Conservation (phyloP, 2,888 invertebrate genomes). For the Teinopalpus imperialis region DNA sequence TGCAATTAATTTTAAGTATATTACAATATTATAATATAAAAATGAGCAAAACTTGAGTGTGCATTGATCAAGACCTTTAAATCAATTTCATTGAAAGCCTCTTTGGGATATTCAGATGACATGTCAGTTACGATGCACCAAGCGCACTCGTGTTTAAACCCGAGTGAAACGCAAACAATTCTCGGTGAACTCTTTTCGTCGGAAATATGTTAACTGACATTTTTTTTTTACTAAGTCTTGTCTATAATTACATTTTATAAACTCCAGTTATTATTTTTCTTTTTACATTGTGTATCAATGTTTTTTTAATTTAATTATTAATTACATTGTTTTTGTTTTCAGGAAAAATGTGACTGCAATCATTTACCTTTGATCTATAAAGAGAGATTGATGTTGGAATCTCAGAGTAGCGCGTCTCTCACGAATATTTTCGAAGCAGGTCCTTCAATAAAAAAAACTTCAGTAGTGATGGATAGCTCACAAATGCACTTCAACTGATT, state of each 20-base stretch:
- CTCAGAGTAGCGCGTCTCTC: slow-evolving; percentile 29
- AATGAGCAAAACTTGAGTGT: neutral
- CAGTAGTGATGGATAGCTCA: slow-evolving; percentile 17
- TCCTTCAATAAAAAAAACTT: slow-evolving; percentile 15
- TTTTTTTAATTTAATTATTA: no score
- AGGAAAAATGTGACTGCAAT: slow-evolving; percentile 51
- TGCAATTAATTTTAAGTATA: no score
- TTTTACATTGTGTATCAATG: no score
- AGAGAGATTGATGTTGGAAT: slow-evolving; percentile 26
- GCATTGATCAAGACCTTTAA: slow-evolving; percentile 6
- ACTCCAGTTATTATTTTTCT: no score
- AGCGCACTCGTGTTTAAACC: slow-evolving; percentile 9
- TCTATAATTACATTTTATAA: no score
- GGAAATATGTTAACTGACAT: no score
- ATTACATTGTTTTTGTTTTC: slow-evolving; percentile 32
- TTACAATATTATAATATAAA: no score
- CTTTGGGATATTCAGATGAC: neutral
- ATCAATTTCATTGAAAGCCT: slow-evolving; percentile 11
- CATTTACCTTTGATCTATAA: slow-evolving; percentile 44
- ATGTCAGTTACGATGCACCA: neutral
- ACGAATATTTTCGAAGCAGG: slow-evolving; percentile 36
- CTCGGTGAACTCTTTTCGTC: slow-evolving; percentile 7
- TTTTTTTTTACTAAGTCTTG: no score
- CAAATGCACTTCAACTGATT: slow-evolving; percentile 20
- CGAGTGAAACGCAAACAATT: slow-evolving; percentile 11